Conservation (phyloP, 2,797 vertebrate genomes). For the Argentina silus region DNA sequence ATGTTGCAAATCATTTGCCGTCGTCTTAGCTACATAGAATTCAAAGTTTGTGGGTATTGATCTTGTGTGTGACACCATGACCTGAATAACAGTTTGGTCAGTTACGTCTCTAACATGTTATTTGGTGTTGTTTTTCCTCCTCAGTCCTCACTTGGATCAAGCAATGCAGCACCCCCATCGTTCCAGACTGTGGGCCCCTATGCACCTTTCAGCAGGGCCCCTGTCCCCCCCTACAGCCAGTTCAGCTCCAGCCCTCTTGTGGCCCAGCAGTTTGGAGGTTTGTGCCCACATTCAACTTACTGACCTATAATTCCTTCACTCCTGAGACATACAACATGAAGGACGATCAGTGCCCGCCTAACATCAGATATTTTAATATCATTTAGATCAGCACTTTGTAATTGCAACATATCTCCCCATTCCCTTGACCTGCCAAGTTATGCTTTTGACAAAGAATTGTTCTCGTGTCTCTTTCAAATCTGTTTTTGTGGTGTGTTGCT, state of each 20-base stretch:
- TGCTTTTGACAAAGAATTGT: no score
- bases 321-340: background rate
- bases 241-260: conserved; percentile 85
- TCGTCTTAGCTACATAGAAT: background rate
- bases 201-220: conserved; percentile 87
- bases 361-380: no score
- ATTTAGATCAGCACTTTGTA: no score
- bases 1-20: background rate
- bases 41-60: background rate
- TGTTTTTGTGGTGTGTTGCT: background rate
- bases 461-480: background rate
- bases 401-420: no score
- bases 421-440: no score
- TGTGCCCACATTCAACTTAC: conserved; percentile 69
- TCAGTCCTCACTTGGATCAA: conserved; percentile 91
- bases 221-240: conserved; percentile 89
- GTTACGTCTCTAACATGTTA: background rate
- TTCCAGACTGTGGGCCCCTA: conserved; percentile 91
- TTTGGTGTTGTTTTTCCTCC: conserved; percentile 17
- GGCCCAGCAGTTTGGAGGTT: conserved; percentile 86
- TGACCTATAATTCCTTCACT: background rate
- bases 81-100: background rate
- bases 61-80: background rate
- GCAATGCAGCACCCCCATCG: conserved; percentile 73
- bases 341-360: background rate